Evolutionary conservation across 1,140 invertebrate genomes (phyloP).

Genomic region (Portunus trituberculatus): DNA sequence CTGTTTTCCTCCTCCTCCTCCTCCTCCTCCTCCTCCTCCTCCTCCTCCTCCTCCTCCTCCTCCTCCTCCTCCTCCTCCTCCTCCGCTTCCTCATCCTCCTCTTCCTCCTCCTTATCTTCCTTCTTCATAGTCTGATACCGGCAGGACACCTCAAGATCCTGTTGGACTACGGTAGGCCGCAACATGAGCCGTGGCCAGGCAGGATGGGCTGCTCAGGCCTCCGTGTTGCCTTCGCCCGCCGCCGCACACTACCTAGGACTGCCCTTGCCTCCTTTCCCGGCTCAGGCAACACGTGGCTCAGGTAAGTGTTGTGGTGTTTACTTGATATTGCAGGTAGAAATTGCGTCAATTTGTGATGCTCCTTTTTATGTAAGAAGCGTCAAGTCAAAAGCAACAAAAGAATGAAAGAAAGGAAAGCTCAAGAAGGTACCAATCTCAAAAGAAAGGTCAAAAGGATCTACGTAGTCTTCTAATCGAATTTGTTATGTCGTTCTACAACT

Average conservation of each 20-base stretch:
- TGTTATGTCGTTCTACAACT: no score
- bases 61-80: background rate
- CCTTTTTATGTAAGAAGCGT: background rate
- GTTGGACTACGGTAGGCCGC: conserved; percentile 70
- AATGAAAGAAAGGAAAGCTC: no score
- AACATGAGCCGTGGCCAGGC: conserved; percentile 71
- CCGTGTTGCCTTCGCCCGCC: conserved; percentile 67
- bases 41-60: no score
- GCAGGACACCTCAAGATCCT: conserved; percentile 68
- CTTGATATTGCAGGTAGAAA: background rate
- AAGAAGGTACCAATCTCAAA: no score
- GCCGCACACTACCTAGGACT: conserved; percentile 75
- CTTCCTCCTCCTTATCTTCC: background rate
- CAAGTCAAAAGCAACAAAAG: no score
- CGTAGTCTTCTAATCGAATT: no score
- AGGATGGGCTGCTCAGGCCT: conserved; percentile 58
- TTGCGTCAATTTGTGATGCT: background rate
- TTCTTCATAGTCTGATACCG: background rate
- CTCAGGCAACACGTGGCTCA: conserved; percentile 80
- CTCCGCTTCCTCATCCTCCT: background rate
- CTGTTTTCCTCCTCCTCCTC: no score
- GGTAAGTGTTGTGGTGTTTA: conserved; percentile 62
- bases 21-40: no score
- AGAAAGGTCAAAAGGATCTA: no score
- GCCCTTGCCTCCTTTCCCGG: conserved; percentile 80